Evolutionary conservation across 2,797 vertebrate genomes (phyloP), one percentile per base, ranked within the genome.

Genomic region (Notamacropus eugenii): DNA sequence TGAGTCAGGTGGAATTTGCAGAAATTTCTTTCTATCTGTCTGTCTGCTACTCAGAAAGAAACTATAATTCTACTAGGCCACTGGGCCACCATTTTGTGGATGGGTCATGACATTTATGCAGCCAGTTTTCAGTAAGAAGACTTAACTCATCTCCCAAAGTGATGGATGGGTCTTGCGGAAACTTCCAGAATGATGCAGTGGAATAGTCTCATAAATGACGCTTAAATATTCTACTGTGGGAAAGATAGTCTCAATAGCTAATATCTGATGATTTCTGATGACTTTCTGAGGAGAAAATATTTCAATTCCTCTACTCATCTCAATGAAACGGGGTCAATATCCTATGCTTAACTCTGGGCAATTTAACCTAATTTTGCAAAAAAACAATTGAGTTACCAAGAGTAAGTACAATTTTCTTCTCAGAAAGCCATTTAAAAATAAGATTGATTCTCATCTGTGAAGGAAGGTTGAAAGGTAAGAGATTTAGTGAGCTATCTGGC

Each of bases 31-130:
- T 54, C 46, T 58, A 5, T 29, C 58, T 10, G 50, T 40, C 52
- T 93, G 28, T 93, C 93, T 94, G 67, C 90, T 52, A 90, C 91
- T 94, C 62, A n/a, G 94, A 59, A 40, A 5, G 54, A 96, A 54
- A 67, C 52, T 92, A 27, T 91, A 92, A 67, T 40, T 94, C 95
- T 96, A 96, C 92, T 92, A 97, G 94, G 96, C 97, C 96, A 97
- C 97, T 94, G 90, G 96, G 95, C 57, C 96, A 91, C 92, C 10
- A 4, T 90, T 97, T 82, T 95, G 56, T 93, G 95, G 96, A 74
- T 92, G 90, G 91, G 40, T 91, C n/a, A 92, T 94, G 95, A 95
- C 92, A 95, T 29, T 58, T 92, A 90, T 11, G 24, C 90, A 59
- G 87, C 62, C 55, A 92, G 58, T 97, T 96, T 93, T 94, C 74